Evolutionary conservation across 2,797 vertebrate genomes (phyloP).

Genomic region (Danio aesculapii): DNA sequence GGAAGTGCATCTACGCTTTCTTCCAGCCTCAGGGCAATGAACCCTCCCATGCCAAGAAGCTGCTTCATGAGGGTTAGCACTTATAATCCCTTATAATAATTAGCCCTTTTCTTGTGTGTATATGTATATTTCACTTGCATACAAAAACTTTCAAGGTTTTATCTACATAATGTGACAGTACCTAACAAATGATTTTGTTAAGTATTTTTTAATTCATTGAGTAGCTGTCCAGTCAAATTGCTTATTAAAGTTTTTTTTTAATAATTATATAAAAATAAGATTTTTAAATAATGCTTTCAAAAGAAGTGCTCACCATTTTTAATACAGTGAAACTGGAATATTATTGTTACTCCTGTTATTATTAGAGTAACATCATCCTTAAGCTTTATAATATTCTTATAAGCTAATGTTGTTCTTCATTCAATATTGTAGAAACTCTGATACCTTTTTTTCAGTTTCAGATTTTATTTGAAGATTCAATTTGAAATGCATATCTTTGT

Average conservation of each 20-base stretch:
- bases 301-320: not conserved
- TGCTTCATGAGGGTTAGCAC: slow-evolving; percentile 92
- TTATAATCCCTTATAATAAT: not conserved
- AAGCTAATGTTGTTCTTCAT: not conserved
- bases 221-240: not conserved
- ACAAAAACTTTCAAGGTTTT: no score
- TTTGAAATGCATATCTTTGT: no score
- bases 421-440: not conserved
- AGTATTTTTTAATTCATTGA: no score
- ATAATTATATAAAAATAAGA: not conserved
- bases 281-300: not conserved
- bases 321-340: no score
- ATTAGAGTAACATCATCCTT: no score
- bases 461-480: no score
- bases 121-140: no score
- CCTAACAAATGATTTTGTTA: no score
- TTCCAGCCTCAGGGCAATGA: slow-evolving; percentile 96
- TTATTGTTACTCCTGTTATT: no score
- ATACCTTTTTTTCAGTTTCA: not conserved
- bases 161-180: no score
- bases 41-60: slow-evolving; percentile 93
- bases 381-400: not conserved
- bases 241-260: not conserved
- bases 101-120: no score
- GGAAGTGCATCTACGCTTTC: slow-evolving; percentile 97